Conservation (phyloP, 30 jellyfish, hydroid and myxozoan species). For the Chrysaora quinquecirrha region DNA sequence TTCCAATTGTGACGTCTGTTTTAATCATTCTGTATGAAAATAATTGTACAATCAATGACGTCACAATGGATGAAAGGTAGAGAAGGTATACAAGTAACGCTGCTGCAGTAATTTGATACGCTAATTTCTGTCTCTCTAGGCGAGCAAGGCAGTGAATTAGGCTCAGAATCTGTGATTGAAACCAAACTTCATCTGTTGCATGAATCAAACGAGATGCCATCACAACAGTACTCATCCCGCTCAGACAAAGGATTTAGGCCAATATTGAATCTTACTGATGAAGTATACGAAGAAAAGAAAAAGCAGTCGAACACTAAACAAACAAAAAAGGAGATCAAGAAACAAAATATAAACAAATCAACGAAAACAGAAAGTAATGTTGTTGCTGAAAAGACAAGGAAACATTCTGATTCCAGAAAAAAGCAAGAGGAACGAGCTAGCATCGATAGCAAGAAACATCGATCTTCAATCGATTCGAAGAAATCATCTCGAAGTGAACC, state of each 20-base stretch:
- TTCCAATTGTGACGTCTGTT: no score
- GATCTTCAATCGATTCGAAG: not conserved
- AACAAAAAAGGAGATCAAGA: not conserved
- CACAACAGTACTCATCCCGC: slow-evolving; percentile 22
- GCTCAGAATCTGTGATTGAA: no score
- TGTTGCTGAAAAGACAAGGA: not conserved
- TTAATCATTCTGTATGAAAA: no score
- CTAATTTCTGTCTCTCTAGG: no score
- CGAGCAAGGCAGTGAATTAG: slow-evolving; percentile 23
- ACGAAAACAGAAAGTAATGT: not conserved
- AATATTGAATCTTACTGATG: slow-evolving; percentile 51
- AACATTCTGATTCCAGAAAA: not conserved
- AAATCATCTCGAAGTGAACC: not conserved
- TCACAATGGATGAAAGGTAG: no score
- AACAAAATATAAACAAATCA: not conserved
- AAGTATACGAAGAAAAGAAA: slow-evolving; percentile 17
- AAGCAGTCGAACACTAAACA: not conserved
- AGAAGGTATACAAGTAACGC: no score
- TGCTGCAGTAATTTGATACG: no score
- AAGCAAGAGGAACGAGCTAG: not conserved
- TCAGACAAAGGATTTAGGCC: slow-evolving; percentile 70
- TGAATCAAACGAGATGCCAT: slow-evolving; percentile 25
- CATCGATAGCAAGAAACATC: not conserved
- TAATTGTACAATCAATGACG: no score
- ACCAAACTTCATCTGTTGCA: slow-evolving; percentile 6